A percentile compares a stretch with the other conserved stretches of the same genome.
These are phyloP conservation scores for Pachypanchax playfairii DNA, from an alignment of 2,113 vertebrate genomes.

Conservation along the genomic window DNA sequence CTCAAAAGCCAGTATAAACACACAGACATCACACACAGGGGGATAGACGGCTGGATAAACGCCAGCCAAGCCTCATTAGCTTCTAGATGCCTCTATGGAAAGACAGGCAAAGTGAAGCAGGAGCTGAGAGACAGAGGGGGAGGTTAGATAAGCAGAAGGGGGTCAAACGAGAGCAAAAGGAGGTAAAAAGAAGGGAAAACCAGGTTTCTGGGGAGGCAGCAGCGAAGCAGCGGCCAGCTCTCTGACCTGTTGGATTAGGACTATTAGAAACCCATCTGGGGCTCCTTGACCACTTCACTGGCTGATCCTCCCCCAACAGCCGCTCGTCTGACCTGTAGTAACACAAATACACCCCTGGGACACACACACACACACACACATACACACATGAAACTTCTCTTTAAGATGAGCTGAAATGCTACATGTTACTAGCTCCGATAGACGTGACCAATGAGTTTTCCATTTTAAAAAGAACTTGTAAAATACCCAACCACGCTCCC, in stretches of 20 bases:
- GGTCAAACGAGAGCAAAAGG: conserved; percentile 60
- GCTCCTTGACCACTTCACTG: conserved; percentile 74
- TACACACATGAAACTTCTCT: conserved; percentile 22
- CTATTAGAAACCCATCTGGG: conserved; percentile 80
- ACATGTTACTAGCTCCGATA: conserved; percentile 42
- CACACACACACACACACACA: conserved; percentile 36
- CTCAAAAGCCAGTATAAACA: conserved; percentile 15
- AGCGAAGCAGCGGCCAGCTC: conserved; percentile 38
- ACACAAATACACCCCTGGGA: conserved; percentile 56
- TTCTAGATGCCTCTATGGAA: conserved; percentile 71
- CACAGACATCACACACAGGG: conserved; percentile 33
- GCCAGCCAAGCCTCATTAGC: conserved; percentile 79
- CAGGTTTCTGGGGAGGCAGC: conserved; percentile 43
- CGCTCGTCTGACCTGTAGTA: conserved; percentile 61
- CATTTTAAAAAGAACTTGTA: conserved; percentile 7
- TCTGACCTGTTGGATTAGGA: conserved; percentile 78
- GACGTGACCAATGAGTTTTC: conserved; percentile 47
- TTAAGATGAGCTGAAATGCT: conserved; percentile 48
- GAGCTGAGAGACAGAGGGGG: conserved; percentile 35
- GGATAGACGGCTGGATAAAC: conserved; percentile 72
- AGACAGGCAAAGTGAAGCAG: conserved; percentile 67
- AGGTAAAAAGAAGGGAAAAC: conserved; percentile 60
- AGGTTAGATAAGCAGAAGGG: conserved; percentile 72
- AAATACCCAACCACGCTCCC: background rate
- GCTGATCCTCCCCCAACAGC: conserved; percentile 69